Base-by-base conservation (phyloP, 1,140 invertebrate genomes). In the Zaprionus inermis region DNA sequence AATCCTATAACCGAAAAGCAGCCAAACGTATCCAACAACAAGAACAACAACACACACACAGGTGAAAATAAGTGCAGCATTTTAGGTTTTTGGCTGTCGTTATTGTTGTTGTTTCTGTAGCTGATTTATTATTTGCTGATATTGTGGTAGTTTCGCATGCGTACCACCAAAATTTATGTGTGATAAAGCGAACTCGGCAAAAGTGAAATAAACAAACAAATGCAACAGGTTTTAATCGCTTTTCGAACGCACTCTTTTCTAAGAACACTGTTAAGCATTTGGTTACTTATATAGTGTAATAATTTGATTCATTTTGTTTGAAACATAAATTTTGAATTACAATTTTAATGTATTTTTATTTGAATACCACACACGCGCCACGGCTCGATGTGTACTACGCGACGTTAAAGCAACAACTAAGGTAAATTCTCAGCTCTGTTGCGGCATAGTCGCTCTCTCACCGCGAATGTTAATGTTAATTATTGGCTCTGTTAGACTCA, bases 21-120 rank as follows among this genome's bases (percentile, higher is more conserved):
- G 60, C 72, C 72, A 75, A 65, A 71, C 72, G 72, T 75, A 70
- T 59, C 66, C 59, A 41, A 60, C 41, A 75, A 52, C 38, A 69
- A 69, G 41, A 70, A 44, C 36, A 41, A 36, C 46, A 64, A 24
- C 44, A 51, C 3, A 34, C 34, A 78, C 69, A 78, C 83, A 88
- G 83, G 83, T 88, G 80, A 75, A 88, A 89, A 88, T 79, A 78
- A 70, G 77, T 80, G 84, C 84, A 83, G 77, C 82, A 79, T 71
- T 78, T 72, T n/a, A n/a, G n/a, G n/a, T n/a, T n/a, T 54, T 49
- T 63, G 49, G 64, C 32, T 56, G 49, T 70, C 57, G 28, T 58
- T 64, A 12, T 46, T 22, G 5, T 54, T 52, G 11, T 41, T 60
- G 66, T 69, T 63, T 57, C 28, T 44, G 52, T 72, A 41, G 58